Conservation (phyloP, 2,113 vertebrate species). For the Rhynchomys soricoides region DNA sequence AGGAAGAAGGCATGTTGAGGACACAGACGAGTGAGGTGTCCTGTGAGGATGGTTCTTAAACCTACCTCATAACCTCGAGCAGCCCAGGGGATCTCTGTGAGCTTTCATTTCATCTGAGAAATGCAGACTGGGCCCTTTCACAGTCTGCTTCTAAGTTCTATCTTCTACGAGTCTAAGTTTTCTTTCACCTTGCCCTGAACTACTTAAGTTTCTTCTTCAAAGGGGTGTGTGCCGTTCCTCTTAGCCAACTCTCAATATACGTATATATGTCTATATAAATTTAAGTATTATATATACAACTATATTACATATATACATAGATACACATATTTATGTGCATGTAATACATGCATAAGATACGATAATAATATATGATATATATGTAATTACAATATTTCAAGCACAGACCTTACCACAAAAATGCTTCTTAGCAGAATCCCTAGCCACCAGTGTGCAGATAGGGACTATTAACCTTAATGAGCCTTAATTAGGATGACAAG, state of each 20-base stretch:
- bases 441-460: slow-evolving; percentile 10
- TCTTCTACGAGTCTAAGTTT: neutral
- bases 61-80: neutral
- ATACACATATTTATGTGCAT: neutral
- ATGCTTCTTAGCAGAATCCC: neutral
- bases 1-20: neutral
- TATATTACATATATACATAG: neutral
- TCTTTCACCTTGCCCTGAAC: neutral
- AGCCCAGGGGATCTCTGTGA: neutral
- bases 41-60: neutral
- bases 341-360: neutral
- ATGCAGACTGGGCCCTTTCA: neutral
- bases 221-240: neutral
- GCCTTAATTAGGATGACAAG: slow-evolving; percentile 40
- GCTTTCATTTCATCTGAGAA: slow-evolving; percentile 12
- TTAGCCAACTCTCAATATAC: slow-evolving; percentile 10
- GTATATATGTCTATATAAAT: neutral
- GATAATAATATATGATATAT: neutral
- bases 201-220: neutral
- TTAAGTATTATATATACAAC: neutral
- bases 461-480: slow-evolving; percentile 17
- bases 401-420: neutral
- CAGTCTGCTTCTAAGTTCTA: neutral
- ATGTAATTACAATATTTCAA: slow-evolving; percentile 18
- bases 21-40: neutral